Conservation (phyloP, 2,888 invertebrate genomes). For the Antheraea yamamai region DNA sequence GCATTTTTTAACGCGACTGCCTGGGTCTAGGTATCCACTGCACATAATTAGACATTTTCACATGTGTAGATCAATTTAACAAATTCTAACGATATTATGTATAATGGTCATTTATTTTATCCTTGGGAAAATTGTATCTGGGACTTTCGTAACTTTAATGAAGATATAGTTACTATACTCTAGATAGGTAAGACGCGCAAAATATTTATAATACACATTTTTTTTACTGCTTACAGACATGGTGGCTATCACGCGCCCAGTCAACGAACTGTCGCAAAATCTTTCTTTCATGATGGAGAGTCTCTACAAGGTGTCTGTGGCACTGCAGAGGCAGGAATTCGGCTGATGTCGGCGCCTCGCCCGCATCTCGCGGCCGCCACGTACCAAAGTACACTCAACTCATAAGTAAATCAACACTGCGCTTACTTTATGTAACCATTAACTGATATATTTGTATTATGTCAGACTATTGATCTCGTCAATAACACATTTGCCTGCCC, state of each 20-base stretch:
- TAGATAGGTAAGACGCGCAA: not conserved
- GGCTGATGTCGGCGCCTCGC: slow-evolving; percentile 40
- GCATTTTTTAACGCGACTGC: too few species aligned
- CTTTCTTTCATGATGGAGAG: slow-evolving; percentile 78
- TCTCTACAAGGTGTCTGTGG: slow-evolving; percentile 73
- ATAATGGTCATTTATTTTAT: too few species aligned
- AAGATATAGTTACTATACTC: not conserved
- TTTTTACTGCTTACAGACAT: slow-evolving; percentile 53
- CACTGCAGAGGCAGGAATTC: slow-evolving; percentile 68
- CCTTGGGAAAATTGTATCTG: too few species aligned
- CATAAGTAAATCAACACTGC: slow-evolving; percentile 7
- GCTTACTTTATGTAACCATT: not conserved
- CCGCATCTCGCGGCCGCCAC: slow-evolving; percentile 7
- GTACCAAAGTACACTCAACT: slow-evolving; percentile 1
- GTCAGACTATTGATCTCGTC: not conserved
- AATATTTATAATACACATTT: not conserved
- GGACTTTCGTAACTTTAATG: not conserved
- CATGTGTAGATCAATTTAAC: too few species aligned
- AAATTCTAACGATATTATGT: too few species aligned
- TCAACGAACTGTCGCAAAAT: slow-evolving; percentile 74
- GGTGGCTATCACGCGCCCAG: slow-evolving; percentile 77
- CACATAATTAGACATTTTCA: not conserved
- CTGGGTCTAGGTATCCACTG: too few species aligned
- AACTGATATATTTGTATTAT: not conserved
- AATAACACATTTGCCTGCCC: not conserved